Evolutionary conservation across 2,113 vertebrate species (phyloP), one percentile per base, ranked within the genome.

Genomic region (Odocoileus virginianus): DNA sequence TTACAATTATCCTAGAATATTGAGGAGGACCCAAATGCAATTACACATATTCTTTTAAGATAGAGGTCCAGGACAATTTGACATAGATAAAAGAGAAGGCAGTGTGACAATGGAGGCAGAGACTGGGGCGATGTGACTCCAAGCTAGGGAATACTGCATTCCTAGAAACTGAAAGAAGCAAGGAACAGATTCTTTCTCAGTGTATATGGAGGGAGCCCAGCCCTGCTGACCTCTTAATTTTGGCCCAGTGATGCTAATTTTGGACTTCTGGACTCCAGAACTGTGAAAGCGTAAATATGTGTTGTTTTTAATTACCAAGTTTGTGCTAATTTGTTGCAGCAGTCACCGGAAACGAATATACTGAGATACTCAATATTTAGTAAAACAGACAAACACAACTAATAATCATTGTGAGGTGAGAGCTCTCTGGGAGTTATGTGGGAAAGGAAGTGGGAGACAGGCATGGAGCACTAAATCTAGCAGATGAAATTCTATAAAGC

Each of bases 381-480:
- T 84, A 81, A 86, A 76, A 74, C 28, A 87, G 9, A 61, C 16
- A 79, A 33, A 55, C 3, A 33, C 81, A 57, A 76, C 15, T 30
- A 52, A 86, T 15, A 45, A 55, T 50, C 52, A 33, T 3, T 40
- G 16, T 64, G 30, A 64, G 61, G 50, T 12, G 9, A 91, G 19
- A 93, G 16, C 50, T 30, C 54, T 23, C 2, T 5, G 21, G 19
- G n/a, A 40, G 19, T 23, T 23, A 15, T 13, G 16, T 71, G 52
- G 50, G 28, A 36, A 28, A 84, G 28, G 30, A 40, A n/a, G 25
- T 43, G 25, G 7, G 9, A 52, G 27, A 15, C 14, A 25, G 12
- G 4, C 9, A 0, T 33, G 6, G 28, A 40, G 3, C 11, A 2
- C 25, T 71, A 23, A 84, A 45, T 57, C 52, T 25, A 2, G 12